Conservation (phyloP, 1,140 invertebrate genomes). For the Zaprionus davidi region DNA sequence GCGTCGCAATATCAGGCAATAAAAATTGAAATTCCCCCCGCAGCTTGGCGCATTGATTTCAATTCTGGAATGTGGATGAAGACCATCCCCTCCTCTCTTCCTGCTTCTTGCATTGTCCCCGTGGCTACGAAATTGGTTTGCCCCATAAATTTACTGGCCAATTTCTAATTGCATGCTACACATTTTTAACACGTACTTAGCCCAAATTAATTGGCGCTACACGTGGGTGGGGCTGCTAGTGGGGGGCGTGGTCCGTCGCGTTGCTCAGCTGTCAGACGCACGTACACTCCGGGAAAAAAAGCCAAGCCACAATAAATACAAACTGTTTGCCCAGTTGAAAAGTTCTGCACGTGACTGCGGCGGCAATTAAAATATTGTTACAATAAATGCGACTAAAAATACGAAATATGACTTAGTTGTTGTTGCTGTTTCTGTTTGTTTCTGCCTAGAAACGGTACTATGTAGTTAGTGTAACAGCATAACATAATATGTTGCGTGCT, state of each 20-base stretch:
- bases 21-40: conserved; percentile 52
- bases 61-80: conserved; percentile 29
- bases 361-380: conserved; percentile 79
- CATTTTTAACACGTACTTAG: conserved; percentile 64
- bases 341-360: conserved; percentile 60
- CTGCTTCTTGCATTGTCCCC: neutral
- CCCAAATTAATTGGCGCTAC: conserved; percentile 51
- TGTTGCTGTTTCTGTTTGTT: conserved; percentile 33
- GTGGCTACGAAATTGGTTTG: conserved; percentile 5
- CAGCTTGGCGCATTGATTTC: conserved; percentile 51
- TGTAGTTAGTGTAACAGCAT: neutral
- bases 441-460: conserved; percentile 45
- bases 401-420: neutral
- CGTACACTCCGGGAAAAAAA: conserved; percentile 40
- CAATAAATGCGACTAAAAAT: conserved; percentile 69
- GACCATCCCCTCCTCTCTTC: neutral
- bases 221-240: neutral
- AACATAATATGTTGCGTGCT: neutral
- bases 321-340: conserved; percentile 62
- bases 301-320: conserved; percentile 74
- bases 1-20: conserved; percentile 51
- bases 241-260: neutral
- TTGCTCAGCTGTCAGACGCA: conserved; percentile 64
- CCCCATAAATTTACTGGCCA: conserved; percentile 46
- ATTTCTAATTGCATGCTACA: conserved; percentile 64